Conservation (phyloP, 1,140 invertebrate genomes). For the Amyelois transitella region DNA sequence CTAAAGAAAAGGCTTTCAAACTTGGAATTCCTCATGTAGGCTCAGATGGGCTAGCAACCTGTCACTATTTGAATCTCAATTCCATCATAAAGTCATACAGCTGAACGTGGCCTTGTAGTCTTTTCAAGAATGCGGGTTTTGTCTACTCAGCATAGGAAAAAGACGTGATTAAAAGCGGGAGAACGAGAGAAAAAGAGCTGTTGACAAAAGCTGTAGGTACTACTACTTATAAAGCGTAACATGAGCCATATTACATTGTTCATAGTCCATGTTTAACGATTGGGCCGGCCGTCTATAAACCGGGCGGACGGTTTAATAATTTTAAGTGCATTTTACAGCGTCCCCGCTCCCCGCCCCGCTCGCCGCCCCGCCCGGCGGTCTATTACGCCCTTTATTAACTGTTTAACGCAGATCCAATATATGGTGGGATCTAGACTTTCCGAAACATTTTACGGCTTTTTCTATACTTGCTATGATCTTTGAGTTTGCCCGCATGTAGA, state of each 20-base stretch:
- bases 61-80: too few relatives aligned
- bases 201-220: too few relatives aligned
- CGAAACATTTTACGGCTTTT: not conserved
- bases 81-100: too few relatives aligned
- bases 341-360: not conserved
- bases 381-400: constrained; percentile 12
- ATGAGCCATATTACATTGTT: not conserved
- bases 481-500: constrained; percentile 10
- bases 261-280: not conserved
- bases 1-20: too few relatives aligned
- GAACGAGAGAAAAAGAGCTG: too few relatives aligned
- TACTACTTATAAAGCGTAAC: too few relatives aligned
- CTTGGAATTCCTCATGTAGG: too few relatives aligned
- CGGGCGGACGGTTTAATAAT: constrained; percentile 11
- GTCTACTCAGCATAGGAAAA: too few relatives aligned
- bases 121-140: too few relatives aligned
- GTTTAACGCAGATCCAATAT: constrained; percentile 16
- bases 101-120: too few relatives aligned
- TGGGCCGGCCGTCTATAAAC: not conserved
- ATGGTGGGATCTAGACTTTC: not conserved
- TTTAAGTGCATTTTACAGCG: constrained; percentile 20
- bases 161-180: too few relatives aligned
- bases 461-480: not conserved
- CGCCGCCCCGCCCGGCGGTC: not conserved
- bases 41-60: too few relatives aligned